Conservation (phyloP, 2,888 invertebrate genomes). For the Amiota communis region DNA sequence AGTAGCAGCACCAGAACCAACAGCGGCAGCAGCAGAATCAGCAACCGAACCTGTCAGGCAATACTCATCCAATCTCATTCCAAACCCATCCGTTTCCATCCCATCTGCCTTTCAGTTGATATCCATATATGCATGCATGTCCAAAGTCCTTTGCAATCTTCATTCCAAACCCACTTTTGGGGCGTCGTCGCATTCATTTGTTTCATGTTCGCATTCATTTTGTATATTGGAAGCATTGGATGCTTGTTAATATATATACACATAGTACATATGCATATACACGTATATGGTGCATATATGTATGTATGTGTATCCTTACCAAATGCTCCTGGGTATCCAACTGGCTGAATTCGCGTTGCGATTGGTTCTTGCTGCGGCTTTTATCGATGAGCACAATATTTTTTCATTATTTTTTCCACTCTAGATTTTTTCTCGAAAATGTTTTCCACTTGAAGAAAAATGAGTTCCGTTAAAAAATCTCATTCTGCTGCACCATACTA, state of each 20-base stretch:
- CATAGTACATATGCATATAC: not conserved
- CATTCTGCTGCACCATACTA: too few species aligned
- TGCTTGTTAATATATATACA: too few species aligned
- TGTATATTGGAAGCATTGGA: not conserved
- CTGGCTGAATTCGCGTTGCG: constrained; percentile 61
- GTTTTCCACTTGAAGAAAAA: not conserved
- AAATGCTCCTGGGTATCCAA: constrained; percentile 57
- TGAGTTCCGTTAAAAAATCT: too few species aligned
- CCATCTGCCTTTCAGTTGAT: constrained; percentile 15
- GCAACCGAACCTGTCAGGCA: constrained; percentile 10
- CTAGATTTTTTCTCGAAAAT: not conserved
- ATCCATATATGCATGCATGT: too few species aligned
- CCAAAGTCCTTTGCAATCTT: too few species aligned
- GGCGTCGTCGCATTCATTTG: constrained; percentile 16
- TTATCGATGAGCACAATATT: constrained; percentile 54
- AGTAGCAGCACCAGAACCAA: constrained; percentile 50
- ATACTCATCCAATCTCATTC: not conserved
- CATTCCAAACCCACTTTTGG: not conserved
- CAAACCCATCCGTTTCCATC: not conserved
- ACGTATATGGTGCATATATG: not conserved
- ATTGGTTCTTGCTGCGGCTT: constrained; percentile 54
- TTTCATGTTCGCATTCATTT: constrained; percentile 7
- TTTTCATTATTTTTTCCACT: not conserved
- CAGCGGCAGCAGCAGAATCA: constrained; percentile 53
- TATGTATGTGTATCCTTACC: not conserved